phyloP scores from a whole-genome alignment of 2,113 vertebrate genomes.

The Lepus timidus region DNA sequence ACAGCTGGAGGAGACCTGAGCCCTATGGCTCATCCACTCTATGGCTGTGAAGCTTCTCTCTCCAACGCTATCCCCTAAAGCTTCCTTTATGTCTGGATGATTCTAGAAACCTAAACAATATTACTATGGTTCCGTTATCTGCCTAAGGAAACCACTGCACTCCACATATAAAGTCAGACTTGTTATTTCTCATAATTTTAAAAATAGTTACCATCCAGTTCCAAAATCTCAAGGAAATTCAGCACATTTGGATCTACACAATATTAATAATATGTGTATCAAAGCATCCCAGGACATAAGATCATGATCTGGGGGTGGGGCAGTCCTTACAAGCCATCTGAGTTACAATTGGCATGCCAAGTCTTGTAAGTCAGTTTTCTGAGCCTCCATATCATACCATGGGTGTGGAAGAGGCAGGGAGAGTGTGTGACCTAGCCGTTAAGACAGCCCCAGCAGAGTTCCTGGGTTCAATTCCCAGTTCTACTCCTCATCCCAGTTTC shows the following conservation, averaged over 20 bases:
- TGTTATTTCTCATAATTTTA: neutral
- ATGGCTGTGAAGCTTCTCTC: neutral
- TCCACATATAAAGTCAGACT: neutral
- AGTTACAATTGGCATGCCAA: neutral
- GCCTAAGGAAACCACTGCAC: neutral
- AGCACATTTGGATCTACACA: neutral
- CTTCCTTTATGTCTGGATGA: neutral
- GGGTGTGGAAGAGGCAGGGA: neutral
- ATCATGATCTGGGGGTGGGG: neutral
- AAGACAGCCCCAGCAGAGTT: no score
- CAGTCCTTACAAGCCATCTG: neutral
- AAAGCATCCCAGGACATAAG: neutral
- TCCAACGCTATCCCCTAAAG: neutral
- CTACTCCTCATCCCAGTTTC: no score
- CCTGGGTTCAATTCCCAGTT: no score
- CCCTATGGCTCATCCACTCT: no score
- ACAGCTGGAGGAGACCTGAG: neutral
- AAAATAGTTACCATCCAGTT: neutral
- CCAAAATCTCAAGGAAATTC: constrained; percentile 15
- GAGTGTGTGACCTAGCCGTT: no score
- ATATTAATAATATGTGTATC: neutral
- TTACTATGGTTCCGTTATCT: neutral
- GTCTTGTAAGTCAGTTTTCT: neutral
- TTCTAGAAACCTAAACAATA: neutral
- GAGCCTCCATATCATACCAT: neutral